Evolutionary conservation across 2,888 invertebrate species (phyloP).

Genomic region (Deroplatys truncata): DNA sequence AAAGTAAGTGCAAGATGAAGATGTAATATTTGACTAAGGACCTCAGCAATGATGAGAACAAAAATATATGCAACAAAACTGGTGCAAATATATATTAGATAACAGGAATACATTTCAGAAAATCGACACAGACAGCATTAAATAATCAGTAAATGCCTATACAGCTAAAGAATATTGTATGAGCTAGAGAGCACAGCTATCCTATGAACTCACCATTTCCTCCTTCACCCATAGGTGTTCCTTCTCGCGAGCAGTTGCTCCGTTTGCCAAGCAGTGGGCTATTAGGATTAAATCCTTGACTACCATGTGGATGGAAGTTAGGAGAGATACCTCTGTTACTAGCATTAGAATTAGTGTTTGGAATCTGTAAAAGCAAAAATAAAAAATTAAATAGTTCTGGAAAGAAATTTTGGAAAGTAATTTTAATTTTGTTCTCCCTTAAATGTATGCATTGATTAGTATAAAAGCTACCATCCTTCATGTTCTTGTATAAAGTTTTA

Average conservation of each 20-base stretch:
- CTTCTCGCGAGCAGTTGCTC: conserved; percentile 27
- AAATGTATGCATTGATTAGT: not conserved
- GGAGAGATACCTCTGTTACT: conserved; percentile 25
- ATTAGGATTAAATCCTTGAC: conserved; percentile 22
- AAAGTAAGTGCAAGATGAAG: too few relatives aligned
- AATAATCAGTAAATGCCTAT: too few relatives aligned
- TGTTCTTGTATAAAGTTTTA: too few relatives aligned
- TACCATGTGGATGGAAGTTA: conserved; percentile 18
- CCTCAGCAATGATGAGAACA: too few relatives aligned
- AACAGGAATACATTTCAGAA: too few relatives aligned
- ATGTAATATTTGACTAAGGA: too few relatives aligned
- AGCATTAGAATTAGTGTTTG: not conserved
- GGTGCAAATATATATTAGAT: too few relatives aligned
- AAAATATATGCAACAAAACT: too few relatives aligned
- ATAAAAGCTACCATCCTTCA: too few relatives aligned
- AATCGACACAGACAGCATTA: too few relatives aligned
- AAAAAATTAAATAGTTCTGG: not conserved
- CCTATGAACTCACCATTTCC: not conserved
- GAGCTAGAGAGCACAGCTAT: too few relatives aligned
- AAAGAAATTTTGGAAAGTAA: not conserved
- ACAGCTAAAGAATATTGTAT: too few relatives aligned
- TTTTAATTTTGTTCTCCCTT: not conserved
- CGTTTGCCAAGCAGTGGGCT: conserved; percentile 28
- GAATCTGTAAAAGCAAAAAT: not conserved
- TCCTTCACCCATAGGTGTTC: conserved; percentile 22